Conservation (phyloP, 2,797 vertebrate genomes). For the Danio tinwini region DNA sequence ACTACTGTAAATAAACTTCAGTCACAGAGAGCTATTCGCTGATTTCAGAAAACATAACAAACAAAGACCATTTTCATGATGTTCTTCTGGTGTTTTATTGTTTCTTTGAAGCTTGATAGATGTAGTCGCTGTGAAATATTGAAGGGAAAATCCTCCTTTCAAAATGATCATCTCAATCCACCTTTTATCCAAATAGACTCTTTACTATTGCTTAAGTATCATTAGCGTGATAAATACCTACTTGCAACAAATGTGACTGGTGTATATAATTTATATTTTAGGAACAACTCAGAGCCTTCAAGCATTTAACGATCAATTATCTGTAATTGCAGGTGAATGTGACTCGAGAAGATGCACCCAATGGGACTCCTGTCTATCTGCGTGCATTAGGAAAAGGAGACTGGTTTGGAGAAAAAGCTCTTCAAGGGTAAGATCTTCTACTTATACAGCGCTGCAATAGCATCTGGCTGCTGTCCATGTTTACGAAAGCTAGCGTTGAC, state of each 20-base stretch:
- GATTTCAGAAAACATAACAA: background rate
- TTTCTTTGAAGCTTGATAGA: background rate
- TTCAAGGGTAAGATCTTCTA: conserved; percentile 81
- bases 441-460: background rate
- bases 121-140: background rate
- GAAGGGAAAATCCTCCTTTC: background rate
- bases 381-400: conserved; percentile 86
- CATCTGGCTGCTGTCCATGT: conserved; percentile 23
- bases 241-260: background rate
- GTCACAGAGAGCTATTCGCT: background rate
- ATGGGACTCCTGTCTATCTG: conserved; percentile 82
- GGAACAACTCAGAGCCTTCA: background rate
- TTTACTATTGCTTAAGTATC: background rate
- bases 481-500: background rate
- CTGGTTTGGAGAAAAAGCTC: conserved; percentile 92
- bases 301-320: background rate
- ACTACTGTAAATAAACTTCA: background rate
- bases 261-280: background rate
- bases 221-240: background rate
- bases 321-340: conserved; percentile 81
- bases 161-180: background rate
- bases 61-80: background rate
- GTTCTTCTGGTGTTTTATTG: background rate
- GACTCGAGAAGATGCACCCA: conserved; percentile 84
- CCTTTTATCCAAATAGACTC: background rate